Conservation (phyloP, 2,797 vertebrate genomes). For the Dryobates pubescens region DNA sequence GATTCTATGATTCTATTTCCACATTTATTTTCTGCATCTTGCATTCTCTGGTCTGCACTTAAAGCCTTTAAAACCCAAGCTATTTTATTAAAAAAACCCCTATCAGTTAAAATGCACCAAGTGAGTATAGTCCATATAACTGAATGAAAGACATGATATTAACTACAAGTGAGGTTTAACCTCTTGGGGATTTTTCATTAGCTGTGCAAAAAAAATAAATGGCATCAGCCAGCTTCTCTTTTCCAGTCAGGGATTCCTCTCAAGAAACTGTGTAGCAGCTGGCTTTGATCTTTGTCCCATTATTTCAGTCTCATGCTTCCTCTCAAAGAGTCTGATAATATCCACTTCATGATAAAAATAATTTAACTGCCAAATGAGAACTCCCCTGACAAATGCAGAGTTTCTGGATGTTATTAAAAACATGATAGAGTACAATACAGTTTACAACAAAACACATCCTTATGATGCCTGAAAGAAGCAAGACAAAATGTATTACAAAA, state of each 20-base stretch:
- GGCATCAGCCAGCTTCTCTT: not conserved
- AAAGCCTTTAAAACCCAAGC: not conserved
- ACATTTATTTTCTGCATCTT: not conserved
- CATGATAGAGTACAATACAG: not conserved
- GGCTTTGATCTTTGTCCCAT: conserved; percentile 56
- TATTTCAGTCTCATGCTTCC: conserved; percentile 34
- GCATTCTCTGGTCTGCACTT: not conserved
- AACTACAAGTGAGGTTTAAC: not conserved
- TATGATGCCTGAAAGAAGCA: conserved; percentile 11
- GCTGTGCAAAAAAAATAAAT: not conserved
- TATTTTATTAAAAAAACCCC: not conserved
- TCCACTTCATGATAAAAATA: conserved; percentile 25
- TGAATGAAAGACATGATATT: not conserved
- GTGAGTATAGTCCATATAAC: not conserved
- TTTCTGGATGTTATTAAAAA: conserved; percentile 18
- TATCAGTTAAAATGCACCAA: not conserved
- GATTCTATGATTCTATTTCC: not conserved
- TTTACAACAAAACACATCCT: not conserved
- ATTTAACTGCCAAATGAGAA: conserved; percentile 44
- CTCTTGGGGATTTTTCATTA: conserved; percentile 44
- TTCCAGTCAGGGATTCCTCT: conserved; percentile 17
- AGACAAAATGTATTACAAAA: not conserved
- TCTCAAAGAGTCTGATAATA: conserved; percentile 23
- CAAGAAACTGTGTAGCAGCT: not conserved
- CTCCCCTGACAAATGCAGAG: not conserved